A percentile compares a stretch with the other conserved stretches of the same genome.
phyloP scores from a whole-genome alignment of 1,140 invertebrate genomes.

The Metaphire vulgaris region DNA sequence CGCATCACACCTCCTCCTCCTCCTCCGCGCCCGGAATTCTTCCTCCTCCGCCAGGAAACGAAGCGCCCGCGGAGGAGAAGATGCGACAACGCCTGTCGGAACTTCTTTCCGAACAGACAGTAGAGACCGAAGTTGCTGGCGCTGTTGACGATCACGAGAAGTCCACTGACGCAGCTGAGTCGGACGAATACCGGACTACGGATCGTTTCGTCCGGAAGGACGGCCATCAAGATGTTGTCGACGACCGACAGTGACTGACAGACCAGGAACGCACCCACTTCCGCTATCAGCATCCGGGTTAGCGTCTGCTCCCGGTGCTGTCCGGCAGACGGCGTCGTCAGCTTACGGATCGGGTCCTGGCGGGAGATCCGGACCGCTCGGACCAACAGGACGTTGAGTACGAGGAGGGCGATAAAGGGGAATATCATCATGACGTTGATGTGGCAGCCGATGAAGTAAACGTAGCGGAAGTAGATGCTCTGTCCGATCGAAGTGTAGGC shows the following conservation, averaged over 20 bases:
- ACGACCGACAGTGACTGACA: conserved; percentile 62
- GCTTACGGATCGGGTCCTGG: conserved; percentile 31
- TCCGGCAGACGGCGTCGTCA: conserved; percentile 42
- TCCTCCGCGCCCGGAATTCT: no score
- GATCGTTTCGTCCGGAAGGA: conserved; percentile 55
- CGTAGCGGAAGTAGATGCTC: conserved; percentile 57
- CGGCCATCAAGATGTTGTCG: conserved; percentile 46
- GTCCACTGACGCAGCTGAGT: conserved; percentile 65
- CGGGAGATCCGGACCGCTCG: conserved; percentile 59
- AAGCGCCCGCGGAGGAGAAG: conserved; percentile 1
- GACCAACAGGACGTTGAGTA: conserved; percentile 68
- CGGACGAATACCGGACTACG: conserved; percentile 55
- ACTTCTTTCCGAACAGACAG: conserved; percentile 31
- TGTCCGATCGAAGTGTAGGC: conserved; percentile 38
- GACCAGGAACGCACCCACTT: conserved; percentile 66
- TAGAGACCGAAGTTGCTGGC: conserved; percentile 26
- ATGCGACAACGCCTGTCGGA: conserved; percentile 18
- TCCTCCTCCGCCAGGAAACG: not conserved
- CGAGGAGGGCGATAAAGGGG: conserved; percentile 61
- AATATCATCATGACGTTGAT: conserved; percentile 61
- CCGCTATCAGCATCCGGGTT: conserved; percentile 68
- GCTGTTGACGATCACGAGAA: conserved; percentile 54
- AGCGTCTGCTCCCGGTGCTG: conserved; percentile 60
- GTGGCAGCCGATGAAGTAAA: conserved; percentile 64
- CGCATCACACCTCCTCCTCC: no score